phyloP scores from a whole-genome alignment of 2,888 invertebrate species.

The Melieria omissa region DNA sequence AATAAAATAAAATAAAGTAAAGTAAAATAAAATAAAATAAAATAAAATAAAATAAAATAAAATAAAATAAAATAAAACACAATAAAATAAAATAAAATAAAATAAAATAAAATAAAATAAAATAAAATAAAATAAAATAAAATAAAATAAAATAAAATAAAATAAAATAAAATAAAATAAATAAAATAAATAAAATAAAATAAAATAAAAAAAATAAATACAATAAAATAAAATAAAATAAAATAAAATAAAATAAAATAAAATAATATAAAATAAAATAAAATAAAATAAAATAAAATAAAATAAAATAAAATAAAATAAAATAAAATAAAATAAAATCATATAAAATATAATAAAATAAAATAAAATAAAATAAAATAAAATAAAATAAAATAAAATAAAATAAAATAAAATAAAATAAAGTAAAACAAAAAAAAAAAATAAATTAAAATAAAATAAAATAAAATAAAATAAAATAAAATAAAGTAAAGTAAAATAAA shows the following conservation, averaged over 20 bases:
- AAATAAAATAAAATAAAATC: background rate
- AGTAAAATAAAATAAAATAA: background rate
- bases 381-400: slow-evolving; percentile 1
- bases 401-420: background rate
- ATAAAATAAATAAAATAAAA: background rate
- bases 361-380: background rate
- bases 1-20: background rate
- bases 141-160: background rate
- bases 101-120: background rate
- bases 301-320: too few species aligned
- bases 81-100: background rate
- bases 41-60: background rate
- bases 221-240: too few species aligned
- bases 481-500: background rate
- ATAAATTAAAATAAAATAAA: background rate
- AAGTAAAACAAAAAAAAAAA: background rate
- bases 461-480: background rate
- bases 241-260: too few species aligned
- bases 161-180: background rate
- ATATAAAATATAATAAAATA: background rate
- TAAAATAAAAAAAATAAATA: too few species aligned
- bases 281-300: too few species aligned
- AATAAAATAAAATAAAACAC: background rate
- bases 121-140: background rate
- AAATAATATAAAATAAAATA: too few species aligned